Evolutionary conservation across 2,113 vertebrate genomes (phyloP), one percentile per base, ranked within the genome.

Genomic region (Pachyramphus minor): DNA sequence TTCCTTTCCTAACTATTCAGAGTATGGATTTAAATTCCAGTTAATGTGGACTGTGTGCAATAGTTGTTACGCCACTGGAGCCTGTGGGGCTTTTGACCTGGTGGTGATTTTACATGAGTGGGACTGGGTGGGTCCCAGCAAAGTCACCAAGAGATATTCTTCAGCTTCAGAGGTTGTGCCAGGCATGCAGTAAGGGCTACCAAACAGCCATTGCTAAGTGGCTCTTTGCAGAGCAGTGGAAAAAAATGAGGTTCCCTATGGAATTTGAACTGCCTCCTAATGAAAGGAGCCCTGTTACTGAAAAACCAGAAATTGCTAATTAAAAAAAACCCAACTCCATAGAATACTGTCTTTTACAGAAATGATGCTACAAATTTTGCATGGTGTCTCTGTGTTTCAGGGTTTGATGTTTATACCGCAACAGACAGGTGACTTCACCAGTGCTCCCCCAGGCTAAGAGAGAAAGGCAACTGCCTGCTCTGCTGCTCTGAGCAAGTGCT

Each of bases 161-260:
- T 64, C 41, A 23, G 2, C 59, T 49, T 84, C 41, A 64, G 47
- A 60, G 12, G 31, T 23, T 0, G 0, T 47, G 25, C 44, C 39
- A 41, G 39, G 27, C 3, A 1, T 23, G 47, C 14, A 8, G 24
- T 44, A 9, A 71, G 49, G 64, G 71, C 68, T 58, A 37, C 50
- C 72, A 49, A 64, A 28, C 11, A 85, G 59, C 71, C 55, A 14
- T 24, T 71, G 72, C 59, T 9, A 21, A 42, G 50, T 18, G 23
- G 15, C 41, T 67, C 33, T 87, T 86, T 44, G 47, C 28, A 64
- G 59, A 60, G n/a, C 72, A 45, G 20, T 59, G 62, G 56, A 44
- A 93, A 86, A 86, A 90, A 47, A 11, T 52, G 69, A 84, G 56
- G 63, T 87, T 75, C 41, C 31, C 71, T 59, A 31, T 0, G n/a